These are phyloP conservation scores for Apus apus DNA, from an alignment of 2,113 vertebrate genomes.

Conservation along the genomic window DNA sequence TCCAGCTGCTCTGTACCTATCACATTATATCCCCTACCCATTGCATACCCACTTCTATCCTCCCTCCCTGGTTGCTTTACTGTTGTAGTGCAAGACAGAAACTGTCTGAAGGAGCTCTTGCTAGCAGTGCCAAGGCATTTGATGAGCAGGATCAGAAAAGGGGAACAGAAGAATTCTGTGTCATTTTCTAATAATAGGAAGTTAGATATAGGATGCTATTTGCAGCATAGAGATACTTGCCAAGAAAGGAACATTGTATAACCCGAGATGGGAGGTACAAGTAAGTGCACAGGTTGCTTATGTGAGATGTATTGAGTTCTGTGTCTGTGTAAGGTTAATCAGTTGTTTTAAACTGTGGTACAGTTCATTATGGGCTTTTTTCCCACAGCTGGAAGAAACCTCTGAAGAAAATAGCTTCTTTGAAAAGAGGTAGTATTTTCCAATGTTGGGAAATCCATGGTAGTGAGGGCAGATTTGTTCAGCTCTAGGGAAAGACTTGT, in stretches of 20 bases:
- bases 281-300: not conserved
- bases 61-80: not conserved
- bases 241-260: not conserved
- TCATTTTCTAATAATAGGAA: not conserved
- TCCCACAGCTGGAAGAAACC: not conserved
- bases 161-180: not conserved
- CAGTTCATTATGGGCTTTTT: not conserved
- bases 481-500: fast-evolving
- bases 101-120: not conserved
- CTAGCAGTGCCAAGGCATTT: not conserved
- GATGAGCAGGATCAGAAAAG: not conserved
- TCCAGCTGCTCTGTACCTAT: not conserved
- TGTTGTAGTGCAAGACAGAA: not conserved
- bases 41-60: not conserved
- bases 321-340: not conserved
- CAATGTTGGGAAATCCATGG: not conserved
- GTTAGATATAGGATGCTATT: not conserved
- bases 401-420: not conserved
- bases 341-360: not conserved
- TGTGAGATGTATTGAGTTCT: not conserved
- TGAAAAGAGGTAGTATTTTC: not conserved
- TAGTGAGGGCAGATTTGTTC: not conserved
- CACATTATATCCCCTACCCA: not conserved
- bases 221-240: not conserved
- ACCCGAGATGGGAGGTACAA: not conserved